Evolutionary conservation across 2,113 vertebrate species (phyloP), one percentile per base, ranked within the genome.

Genomic region (Larimichthys polyactis): DNA sequence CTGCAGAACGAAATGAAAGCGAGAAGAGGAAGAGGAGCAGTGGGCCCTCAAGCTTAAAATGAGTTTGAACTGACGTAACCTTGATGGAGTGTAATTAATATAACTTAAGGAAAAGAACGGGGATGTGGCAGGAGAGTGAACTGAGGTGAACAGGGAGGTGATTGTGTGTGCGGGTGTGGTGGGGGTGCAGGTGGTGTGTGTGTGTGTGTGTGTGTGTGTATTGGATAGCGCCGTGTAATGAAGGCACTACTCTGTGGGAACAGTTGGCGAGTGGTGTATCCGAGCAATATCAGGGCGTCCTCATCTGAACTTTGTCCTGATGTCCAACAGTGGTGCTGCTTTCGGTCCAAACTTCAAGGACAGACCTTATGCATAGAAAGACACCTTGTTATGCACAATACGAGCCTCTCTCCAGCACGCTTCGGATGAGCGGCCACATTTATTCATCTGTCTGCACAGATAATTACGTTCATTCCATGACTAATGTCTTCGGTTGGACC

Each of bases 181-280:
- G 24, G 15, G 20, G 11, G 54, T 49, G 55, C 63, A 27, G 16
- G 54, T 49, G 55, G 27, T 77, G 24, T 49, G 57, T 71, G 60
- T 48, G 79, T 68, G 57, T 71, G 60, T 48, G 79, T 68, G 44
- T 66, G 29, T 32, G 67, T 71, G 24, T 24, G 27, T 63, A 19
- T 51, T 64, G 73, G 67, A 52, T 59, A n/a, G 36, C 71, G 59
- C 68, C 17, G 20, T 55, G 52, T 73, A 58, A 71, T 77, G 69
- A 80, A 71, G 59, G 70, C 20, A 43, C 58, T 20, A 1, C 88
- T 76, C 81, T 55, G 85, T 68, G 81, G 78, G 89, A 85, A 85
- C 87, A 89, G 82, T 79, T 89, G 82, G 79, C 67, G 68, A 51
- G 49, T 11, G 62, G 59, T 54, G 65, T 44, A 60, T 82, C 63